Evolutionary conservation across 2,888 invertebrate genomes (phyloP).

Genomic region (Caenorhabditis japonica): DNA sequence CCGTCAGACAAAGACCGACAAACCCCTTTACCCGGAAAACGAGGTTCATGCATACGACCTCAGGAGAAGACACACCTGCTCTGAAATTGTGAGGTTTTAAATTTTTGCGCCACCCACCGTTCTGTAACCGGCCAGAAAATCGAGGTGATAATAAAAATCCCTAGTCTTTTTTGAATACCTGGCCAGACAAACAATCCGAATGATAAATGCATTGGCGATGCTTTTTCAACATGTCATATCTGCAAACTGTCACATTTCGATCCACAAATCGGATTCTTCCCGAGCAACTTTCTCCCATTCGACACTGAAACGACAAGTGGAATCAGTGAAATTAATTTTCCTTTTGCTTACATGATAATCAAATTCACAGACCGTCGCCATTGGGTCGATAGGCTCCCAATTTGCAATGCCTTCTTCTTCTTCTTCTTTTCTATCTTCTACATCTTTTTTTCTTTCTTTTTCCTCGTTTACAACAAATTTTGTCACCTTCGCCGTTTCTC

Average conservation of each 20-base stretch:
- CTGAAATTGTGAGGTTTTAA: too few species aligned
- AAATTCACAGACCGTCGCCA: slow-evolving; percentile 55
- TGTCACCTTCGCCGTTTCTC: slow-evolving; percentile 30
- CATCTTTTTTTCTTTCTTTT: too few species aligned
- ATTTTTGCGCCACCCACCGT: too few species aligned
- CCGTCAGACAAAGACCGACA: too few species aligned
- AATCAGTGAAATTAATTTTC: background rate
- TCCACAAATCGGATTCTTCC: slow-evolving; percentile 54
- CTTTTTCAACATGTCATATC: slow-evolving; percentile 55
- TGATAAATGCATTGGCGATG: slow-evolving; percentile 57
- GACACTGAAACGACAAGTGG: slow-evolving; percentile 54
- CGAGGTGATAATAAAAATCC: too few species aligned
- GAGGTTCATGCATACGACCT: too few species aligned
- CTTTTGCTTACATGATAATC: slow-evolving; percentile 65
- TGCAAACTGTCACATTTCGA: slow-evolving; percentile 55
- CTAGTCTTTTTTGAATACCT: slow-evolving; percentile 28
- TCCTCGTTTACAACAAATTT: slow-evolving; percentile 27
- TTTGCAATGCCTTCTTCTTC: slow-evolving; percentile 8
- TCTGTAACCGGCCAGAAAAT: background rate
- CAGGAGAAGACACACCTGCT: too few species aligned
- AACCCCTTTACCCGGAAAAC: too few species aligned
- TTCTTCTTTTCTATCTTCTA: background rate
- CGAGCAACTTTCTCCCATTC: slow-evolving; percentile 64
- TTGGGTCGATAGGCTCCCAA: slow-evolving; percentile 60
- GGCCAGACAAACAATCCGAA: slow-evolving; percentile 60